Percentiles rank a stretch among this genome's conserved stretches.
phyloP scores from a whole-genome alignment of 2,113 vertebrate genomes.

The Limanda limanda region DNA sequence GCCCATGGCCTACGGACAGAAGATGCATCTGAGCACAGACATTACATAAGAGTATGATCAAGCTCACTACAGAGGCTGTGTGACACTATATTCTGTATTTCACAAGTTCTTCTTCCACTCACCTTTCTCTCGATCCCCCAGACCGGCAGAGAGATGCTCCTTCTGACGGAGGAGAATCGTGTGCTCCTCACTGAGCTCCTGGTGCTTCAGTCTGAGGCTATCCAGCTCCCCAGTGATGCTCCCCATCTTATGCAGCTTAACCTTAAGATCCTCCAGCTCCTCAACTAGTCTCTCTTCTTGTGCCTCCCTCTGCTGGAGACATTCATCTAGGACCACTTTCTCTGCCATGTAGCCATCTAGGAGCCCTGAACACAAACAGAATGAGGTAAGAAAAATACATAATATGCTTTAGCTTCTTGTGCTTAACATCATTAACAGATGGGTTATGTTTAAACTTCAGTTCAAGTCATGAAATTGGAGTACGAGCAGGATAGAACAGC shows the following conservation, averaged over 20 bases:
- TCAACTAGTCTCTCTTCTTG: slow-evolving; percentile 85
- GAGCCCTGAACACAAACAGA: slow-evolving; percentile 80
- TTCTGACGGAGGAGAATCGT: slow-evolving; percentile 71
- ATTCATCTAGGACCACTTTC: slow-evolving; percentile 86
- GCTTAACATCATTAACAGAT: background rate
- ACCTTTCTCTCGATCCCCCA: slow-evolving; percentile 83
- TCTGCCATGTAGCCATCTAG: slow-evolving; percentile 90
- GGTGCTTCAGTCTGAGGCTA: slow-evolving; percentile 62
- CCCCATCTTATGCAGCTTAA: slow-evolving; percentile 72
- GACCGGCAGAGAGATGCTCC: slow-evolving; percentile 70
- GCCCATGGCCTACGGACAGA: slow-evolving; percentile 77
- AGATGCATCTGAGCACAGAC: slow-evolving; percentile 67
- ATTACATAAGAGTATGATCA: slow-evolving; percentile 56
- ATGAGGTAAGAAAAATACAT: background rate
- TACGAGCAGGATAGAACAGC: background rate
- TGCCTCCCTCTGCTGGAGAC: slow-evolving; percentile 86
- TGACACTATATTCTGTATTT: background rate
- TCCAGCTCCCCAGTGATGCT: slow-evolving; percentile 61
- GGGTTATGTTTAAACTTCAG: background rate
- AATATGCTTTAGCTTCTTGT: background rate
- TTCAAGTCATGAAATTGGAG: background rate
- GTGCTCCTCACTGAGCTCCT: slow-evolving; percentile 81
- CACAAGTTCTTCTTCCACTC: slow-evolving; percentile 3
- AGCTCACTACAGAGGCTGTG: slow-evolving; percentile 20
- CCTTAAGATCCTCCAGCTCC: slow-evolving; percentile 86